These are phyloP conservation scores for Numenius phaeopus DNA, from an alignment of 2,797 vertebrate species.

Conservation along the genomic window DNA sequence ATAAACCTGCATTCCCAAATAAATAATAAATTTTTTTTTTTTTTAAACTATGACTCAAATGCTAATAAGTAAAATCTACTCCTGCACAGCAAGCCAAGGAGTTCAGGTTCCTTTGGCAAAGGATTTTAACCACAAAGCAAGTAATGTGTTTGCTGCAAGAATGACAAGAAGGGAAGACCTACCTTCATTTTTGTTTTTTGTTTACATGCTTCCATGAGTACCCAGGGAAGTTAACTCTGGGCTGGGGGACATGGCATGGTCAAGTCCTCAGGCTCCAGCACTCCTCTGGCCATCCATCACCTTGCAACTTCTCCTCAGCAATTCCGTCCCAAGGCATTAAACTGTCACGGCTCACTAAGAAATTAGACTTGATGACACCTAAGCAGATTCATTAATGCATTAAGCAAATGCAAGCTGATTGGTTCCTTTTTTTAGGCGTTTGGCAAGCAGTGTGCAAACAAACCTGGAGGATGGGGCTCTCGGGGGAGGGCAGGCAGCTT, in stretches of 20 bases:
- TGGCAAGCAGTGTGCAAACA: constrained; percentile 28
- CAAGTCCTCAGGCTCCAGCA: neutral
- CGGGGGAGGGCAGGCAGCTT: neutral
- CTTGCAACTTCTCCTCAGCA: neutral
- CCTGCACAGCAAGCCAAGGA: neutral
- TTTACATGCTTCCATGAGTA: neutral
- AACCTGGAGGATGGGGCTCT: constrained; percentile 12
- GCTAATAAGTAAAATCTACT: neutral
- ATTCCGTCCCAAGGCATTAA: neutral
- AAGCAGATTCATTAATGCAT: constrained; percentile 65
- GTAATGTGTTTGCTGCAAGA: neutral
- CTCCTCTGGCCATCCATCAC: neutral
- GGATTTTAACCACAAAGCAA: neutral
- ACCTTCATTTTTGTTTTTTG: constrained; percentile 15
- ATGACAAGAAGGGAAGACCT: constrained; percentile 19
- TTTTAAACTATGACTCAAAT: neutral
- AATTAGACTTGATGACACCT: constrained; percentile 29
- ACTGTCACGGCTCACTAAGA: constrained; percentile 11
- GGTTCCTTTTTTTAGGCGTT: constrained; percentile 48
- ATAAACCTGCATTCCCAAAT: neutral
- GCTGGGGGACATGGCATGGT: neutral
- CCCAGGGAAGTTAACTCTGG: neutral
- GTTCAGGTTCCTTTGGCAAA: neutral
- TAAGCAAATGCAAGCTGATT: constrained; percentile 20
- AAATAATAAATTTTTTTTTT: neutral